phyloP scores from a whole-genome alignment of 2,888 invertebrate species.

The Drosophila engyochracea region DNA sequence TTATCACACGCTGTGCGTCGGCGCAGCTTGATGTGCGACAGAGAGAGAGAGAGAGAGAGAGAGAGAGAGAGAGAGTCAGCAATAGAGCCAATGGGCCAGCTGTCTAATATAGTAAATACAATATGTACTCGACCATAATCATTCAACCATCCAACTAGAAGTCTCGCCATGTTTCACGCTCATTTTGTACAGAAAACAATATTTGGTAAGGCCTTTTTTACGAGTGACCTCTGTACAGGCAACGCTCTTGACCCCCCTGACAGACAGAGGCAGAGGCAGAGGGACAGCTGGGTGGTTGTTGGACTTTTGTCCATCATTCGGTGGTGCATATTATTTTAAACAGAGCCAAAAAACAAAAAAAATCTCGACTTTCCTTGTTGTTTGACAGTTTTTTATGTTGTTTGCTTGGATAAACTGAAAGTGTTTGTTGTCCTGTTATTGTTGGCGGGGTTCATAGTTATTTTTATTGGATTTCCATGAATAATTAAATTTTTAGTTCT shows the following conservation, averaged over 20 bases:
- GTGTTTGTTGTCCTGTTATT: slow-evolving; percentile 38
- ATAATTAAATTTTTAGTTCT: background rate
- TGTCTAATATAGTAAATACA: slow-evolving; percentile 42
- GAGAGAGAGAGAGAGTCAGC: slow-evolving; percentile 8
- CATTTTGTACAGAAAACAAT: slow-evolving; percentile 43
- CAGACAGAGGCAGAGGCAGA: slow-evolving; percentile 5
- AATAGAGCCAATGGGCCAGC: slow-evolving; percentile 46
- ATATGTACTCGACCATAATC: slow-evolving; percentile 37
- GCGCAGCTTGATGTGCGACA: slow-evolving; percentile 47
- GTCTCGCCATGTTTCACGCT: slow-evolving; percentile 38
- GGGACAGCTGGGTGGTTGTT: slow-evolving; percentile 21
- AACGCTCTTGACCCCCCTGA: slow-evolving; percentile 66
- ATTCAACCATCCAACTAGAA: slow-evolving; percentile 47
- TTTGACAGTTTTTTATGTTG: slow-evolving; percentile 58
- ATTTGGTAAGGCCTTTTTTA: slow-evolving; percentile 58
- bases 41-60: slow-evolving; percentile 1
- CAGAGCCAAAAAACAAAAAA: background rate
- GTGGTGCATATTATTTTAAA: slow-evolving; percentile 39
- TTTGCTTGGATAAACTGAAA: slow-evolving; percentile 48
- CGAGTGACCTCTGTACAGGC: slow-evolving; percentile 64
- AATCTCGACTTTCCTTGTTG: slow-evolving; percentile 30
- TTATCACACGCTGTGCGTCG: slow-evolving; percentile 70
- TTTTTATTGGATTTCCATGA: slow-evolving; percentile 4
- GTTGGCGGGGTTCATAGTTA: slow-evolving; percentile 15
- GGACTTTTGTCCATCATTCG: slow-evolving; percentile 24